Percentiles rank a stretch among this genome's conserved stretches.
phyloP scores from a whole-genome alignment of 2,113 vertebrate species.

The Symphodus melops region DNA sequence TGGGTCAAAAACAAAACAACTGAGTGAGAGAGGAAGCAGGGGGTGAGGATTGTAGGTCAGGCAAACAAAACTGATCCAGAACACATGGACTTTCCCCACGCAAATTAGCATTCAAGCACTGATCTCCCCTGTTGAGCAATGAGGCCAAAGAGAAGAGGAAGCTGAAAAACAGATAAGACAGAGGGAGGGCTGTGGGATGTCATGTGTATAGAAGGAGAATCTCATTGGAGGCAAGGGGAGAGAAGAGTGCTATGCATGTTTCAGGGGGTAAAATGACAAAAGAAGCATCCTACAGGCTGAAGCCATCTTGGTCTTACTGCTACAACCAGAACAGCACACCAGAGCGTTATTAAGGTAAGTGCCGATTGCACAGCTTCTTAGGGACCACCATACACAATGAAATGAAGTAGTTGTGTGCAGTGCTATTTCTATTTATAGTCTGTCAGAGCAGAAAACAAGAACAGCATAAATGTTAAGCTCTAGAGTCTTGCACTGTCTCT shows the following conservation, averaged over 20 bases:
- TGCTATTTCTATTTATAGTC: conserved; percentile 18
- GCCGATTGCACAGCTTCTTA: neutral
- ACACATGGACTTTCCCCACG: conserved; percentile 76
- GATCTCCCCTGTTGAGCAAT: conserved; percentile 73
- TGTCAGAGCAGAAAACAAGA: conserved; percentile 6
- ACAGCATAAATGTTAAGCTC: neutral
- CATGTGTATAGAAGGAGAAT: conserved; percentile 59
- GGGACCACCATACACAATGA: neutral
- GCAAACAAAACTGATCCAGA: conserved; percentile 76
- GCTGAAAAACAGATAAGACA: conserved; percentile 60
- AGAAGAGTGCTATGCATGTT: conserved; percentile 53
- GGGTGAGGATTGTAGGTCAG: conserved; percentile 60
- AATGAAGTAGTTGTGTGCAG: conserved; percentile 8
- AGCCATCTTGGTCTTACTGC: conserved; percentile 38
- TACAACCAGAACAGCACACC: conserved; percentile 25
- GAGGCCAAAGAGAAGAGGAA: conserved; percentile 71
- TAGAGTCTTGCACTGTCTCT: neutral
- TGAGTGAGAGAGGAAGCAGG: conserved; percentile 31
- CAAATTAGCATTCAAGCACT: conserved; percentile 82
- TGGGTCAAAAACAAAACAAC: conserved; percentile 79
- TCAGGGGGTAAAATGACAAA: conserved; percentile 1
- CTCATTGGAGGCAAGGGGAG: conserved; percentile 73
- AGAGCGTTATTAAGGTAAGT: conserved; percentile 59
- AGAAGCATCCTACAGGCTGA: conserved; percentile 31
- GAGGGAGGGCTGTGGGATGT: conserved; percentile 70